Evolutionary conservation across 2,113 vertebrate species (phyloP), one percentile per base, ranked within the genome.

Genomic region (Amblyornis subalaris): DNA sequence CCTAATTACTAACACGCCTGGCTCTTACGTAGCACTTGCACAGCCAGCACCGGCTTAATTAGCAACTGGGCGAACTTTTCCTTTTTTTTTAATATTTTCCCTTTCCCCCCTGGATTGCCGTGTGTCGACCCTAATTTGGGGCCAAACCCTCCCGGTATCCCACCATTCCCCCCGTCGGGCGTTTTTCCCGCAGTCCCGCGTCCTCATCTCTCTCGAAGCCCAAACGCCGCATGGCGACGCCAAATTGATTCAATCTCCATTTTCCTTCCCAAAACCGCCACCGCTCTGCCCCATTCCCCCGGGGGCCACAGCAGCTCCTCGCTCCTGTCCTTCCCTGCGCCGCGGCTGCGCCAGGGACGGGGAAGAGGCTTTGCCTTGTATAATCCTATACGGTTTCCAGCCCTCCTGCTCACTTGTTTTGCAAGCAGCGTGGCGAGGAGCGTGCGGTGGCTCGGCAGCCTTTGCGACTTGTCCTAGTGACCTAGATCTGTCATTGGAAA

Each of bases 401-500:
- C 76, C 80, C 92, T 95, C 91, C 91, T 25, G 91, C 87, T 88
- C 48, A 19, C 94, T 88, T 96, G 87, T 96, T 93, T 94, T 94
- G 90, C 88, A 90, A 90, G 77, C 89, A 44, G 92, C 72, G 50
- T 93, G 96, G 92, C 94, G 29, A 33, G 85, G 90, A 94, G 90
- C 75, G 94, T 95, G 94, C 95, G 61, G 93, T 95, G 96, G 95
- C 94, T 95, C 91, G 69, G 95, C 94, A 90, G 93, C 85, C 87
- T 93, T 90, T 87, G 60, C 82, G 73, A 79, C 71, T 88, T 97
- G 97, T 94, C 95, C 96, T 90, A 96, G 96, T 97, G 95, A 97
- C 96, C 96, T 95, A 97, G 93, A 95, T 97, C 96, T 97, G 96
- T 95, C 94, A 95, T 91, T 96, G 94, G 95, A 85, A 96, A 96